Conservation (phyloP, 2,113 vertebrate genomes). For the Taurulus bubalis region DNA sequence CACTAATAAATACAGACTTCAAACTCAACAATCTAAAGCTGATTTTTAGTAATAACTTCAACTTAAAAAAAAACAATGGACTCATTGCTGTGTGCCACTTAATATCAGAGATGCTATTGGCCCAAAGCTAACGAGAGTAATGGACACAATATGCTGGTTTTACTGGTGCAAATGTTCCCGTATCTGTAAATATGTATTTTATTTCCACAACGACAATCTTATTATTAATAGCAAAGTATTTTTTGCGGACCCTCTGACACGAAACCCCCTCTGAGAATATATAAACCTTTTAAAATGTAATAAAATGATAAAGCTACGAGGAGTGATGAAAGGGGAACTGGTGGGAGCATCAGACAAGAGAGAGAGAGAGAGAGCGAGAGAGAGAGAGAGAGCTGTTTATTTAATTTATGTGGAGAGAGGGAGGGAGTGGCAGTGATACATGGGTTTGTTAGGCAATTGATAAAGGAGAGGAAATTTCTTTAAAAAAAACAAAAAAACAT, state of each 20-base stretch:
- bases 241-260: not conserved
- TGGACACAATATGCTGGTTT: not conserved
- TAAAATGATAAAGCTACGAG: conserved; percentile 67
- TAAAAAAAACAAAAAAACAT: conserved; percentile 84
- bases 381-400: conserved; percentile 76
- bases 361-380: conserved; percentile 4
- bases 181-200: not conserved
- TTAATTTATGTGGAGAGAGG: conserved; percentile 95
- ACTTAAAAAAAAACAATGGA: too few relatives aligned
- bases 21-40: too few relatives aligned
- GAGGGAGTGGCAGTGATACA: conserved; percentile 97
- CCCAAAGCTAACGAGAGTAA: not conserved
- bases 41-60: too few relatives aligned
- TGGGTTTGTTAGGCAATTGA: conserved; percentile 97
- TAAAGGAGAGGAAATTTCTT: conserved; percentile 98
- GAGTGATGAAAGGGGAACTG: conserved; percentile 56
- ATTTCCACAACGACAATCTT: not conserved
- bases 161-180: not conserved
- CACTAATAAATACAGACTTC: too few relatives aligned
- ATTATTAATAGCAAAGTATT: not conserved
- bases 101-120: not conserved
- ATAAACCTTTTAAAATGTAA: conserved; percentile 35
- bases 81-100: too few relatives aligned
- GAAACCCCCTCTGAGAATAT: not conserved
- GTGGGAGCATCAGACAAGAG: conserved; percentile 37